Conservation (phyloP, 2,888 invertebrate species). For the Nineta flava region DNA sequence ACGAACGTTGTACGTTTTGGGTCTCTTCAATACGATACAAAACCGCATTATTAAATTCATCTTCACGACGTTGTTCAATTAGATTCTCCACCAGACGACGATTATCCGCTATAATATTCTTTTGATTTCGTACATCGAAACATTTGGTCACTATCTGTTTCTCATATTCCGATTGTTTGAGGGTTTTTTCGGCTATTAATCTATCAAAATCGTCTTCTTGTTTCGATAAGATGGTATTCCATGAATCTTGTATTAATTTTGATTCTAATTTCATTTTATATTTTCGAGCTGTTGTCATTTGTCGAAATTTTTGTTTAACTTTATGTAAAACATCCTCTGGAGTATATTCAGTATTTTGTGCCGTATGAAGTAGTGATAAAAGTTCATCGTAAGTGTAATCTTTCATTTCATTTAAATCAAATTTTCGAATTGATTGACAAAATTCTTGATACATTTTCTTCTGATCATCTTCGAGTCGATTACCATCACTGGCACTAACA, state of each 20-base stretch:
- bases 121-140: constrained; percentile 41
- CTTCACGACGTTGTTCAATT: constrained; percentile 32
- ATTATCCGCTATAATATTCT: constrained; percentile 36
- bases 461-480: constrained; percentile 22
- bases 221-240: constrained; percentile 34
- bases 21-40: constrained; percentile 30
- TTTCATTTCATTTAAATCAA: constrained; percentile 26
- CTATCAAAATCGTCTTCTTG: constrained; percentile 35
- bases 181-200: constrained; percentile 35
- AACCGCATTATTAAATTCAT: constrained; percentile 31
- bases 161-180: constrained; percentile 46
- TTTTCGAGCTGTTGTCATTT: not conserved
- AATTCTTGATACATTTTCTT: constrained; percentile 11
- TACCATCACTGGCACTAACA: no score
- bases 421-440: constrained; percentile 20
- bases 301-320: not conserved
- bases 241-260: constrained; percentile 31
- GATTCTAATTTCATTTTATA: constrained; percentile 23
- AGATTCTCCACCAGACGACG: constrained; percentile 33
- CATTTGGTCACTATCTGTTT: constrained; percentile 47
- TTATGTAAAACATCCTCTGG: constrained; percentile 14
- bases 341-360: constrained; percentile 9
- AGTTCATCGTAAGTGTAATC: constrained; percentile 31
- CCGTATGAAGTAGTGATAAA: constrained; percentile 22
- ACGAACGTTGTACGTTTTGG: constrained; percentile 16